Percentiles rank a stretch among this genome's conserved stretches.
Conservation (phyloP, 1,140 invertebrate species). For the Hormaphis cornu region DNA sequence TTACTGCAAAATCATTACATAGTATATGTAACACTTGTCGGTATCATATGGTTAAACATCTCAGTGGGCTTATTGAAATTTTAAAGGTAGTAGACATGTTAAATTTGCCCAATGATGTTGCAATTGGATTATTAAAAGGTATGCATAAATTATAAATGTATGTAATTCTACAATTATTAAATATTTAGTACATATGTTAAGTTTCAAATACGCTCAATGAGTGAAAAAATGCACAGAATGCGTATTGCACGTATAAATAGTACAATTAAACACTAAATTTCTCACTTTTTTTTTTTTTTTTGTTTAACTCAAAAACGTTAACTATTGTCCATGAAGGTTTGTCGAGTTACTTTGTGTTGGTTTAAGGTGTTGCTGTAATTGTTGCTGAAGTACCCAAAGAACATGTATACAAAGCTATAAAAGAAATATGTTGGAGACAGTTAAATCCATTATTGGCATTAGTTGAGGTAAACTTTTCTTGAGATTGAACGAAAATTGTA, state of each 20-base stretch:
- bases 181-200: no score
- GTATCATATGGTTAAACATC: constrained; percentile 68
- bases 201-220: no score
- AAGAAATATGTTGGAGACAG: constrained; percentile 69
- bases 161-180: no score
- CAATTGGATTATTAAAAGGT: constrained; percentile 74
- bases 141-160: no score
- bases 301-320: no score
- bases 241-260: no score
- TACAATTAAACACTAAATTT: background rate
- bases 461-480: constrained; percentile 42
- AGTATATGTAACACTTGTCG: constrained; percentile 69
- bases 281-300: no score
- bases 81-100: constrained; percentile 63
- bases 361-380: constrained; percentile 55
- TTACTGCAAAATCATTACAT: constrained; percentile 64
- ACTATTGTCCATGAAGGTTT: background rate
- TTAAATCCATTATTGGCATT: constrained; percentile 56
- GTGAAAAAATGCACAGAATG: no score
- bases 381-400: constrained; percentile 52
- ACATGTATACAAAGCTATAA: constrained; percentile 60
- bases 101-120: constrained; percentile 72
- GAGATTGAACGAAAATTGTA: background rate
- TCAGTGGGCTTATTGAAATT: constrained; percentile 54
- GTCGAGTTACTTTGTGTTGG: constrained; percentile 12